phyloP scores from a whole-genome alignment of 2,113 vertebrate species.

The Murina feae region DNA sequence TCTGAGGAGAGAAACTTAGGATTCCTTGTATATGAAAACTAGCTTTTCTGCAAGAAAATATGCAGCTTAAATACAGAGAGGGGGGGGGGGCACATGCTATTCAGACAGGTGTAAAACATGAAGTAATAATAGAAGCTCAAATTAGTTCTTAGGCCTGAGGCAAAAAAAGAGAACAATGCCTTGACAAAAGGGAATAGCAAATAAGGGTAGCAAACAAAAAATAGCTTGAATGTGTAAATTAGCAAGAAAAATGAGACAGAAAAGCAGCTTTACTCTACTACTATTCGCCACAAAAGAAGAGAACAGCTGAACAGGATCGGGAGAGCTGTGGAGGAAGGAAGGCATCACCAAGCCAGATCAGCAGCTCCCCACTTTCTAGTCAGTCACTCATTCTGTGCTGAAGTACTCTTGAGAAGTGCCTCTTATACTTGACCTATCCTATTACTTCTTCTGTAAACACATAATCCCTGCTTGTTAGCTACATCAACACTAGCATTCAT shows the following conservation, averaged over 20 bases:
- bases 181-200: constrained; percentile 93
- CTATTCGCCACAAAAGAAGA: constrained; percentile 91
- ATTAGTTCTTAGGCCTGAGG: constrained; percentile 96
- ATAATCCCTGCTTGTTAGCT: constrained; percentile 96
- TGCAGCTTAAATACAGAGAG: constrained; percentile 86
- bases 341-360: constrained; percentile 92
- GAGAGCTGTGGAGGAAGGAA: constrained; percentile 89
- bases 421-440: constrained; percentile 95
- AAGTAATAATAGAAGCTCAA: constrained; percentile 97
- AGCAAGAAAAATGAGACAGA: constrained; percentile 94
- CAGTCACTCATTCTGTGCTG: constrained; percentile 96
- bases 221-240: constrained; percentile 99
- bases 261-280: constrained; percentile 95
- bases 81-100: constrained; percentile 88
- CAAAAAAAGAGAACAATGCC: constrained; percentile 87
- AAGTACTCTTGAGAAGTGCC: constrained; percentile 91
- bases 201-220: constrained; percentile 96
- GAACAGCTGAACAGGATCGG: constrained; percentile 95
- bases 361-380: constrained; percentile 91
- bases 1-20: constrained; percentile 72
- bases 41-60: constrained; percentile 78
- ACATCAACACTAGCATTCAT: constrained; percentile 94
- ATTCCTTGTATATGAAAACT: constrained; percentile 76
- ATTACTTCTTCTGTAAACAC: constrained; percentile 98
- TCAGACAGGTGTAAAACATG: constrained; percentile 99